Conservation (phyloP, 2,888 invertebrate genomes). For the Athalia rosae region DNA sequence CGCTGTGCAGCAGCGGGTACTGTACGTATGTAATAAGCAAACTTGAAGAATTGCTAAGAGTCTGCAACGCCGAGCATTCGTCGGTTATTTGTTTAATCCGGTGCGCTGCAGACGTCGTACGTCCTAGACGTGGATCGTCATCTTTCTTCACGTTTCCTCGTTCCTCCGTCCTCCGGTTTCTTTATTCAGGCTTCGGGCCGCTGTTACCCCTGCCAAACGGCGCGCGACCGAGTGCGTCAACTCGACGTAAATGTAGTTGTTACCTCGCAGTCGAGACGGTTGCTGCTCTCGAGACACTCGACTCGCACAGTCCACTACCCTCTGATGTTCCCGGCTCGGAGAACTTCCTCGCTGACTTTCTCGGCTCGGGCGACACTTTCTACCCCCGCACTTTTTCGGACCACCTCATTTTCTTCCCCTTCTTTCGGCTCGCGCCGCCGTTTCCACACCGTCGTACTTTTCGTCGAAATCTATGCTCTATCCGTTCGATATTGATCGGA, state of each 20-base stretch:
- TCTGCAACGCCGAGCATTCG: conserved; percentile 6
- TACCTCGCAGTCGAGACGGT: conserved; percentile 45
- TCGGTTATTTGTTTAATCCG: conserved; percentile 46
- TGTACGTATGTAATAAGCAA: conserved; percentile 34
- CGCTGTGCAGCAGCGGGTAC: background rate
- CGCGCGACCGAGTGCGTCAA: conserved; percentile 39
- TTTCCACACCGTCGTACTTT: no score
- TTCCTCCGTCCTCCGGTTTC: background rate
- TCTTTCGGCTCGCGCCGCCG: background rate
- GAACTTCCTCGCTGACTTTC: conserved; percentile 26
- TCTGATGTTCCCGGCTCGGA: conserved; percentile 38
- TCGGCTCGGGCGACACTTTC: background rate
- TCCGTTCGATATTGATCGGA: no score
- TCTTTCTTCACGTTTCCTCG: background rate
- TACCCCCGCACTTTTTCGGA: background rate
- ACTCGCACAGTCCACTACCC: conserved; percentile 41
- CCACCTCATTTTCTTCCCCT: background rate
- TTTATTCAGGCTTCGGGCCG: no score
- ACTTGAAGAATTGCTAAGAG: conserved; percentile 33
- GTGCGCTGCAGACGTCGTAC: conserved; percentile 30
- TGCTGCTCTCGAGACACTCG: conserved; percentile 44
- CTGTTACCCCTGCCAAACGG: background rate
- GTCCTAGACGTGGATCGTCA: background rate
- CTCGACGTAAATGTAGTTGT: conserved; percentile 47
- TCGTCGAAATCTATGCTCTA: no score